Percentiles rank a stretch among this genome's conserved stretches.
Evolutionary conservation across 2,113 vertebrate genomes (phyloP).

Genomic region (Hippopotamus amphibius): DNA sequence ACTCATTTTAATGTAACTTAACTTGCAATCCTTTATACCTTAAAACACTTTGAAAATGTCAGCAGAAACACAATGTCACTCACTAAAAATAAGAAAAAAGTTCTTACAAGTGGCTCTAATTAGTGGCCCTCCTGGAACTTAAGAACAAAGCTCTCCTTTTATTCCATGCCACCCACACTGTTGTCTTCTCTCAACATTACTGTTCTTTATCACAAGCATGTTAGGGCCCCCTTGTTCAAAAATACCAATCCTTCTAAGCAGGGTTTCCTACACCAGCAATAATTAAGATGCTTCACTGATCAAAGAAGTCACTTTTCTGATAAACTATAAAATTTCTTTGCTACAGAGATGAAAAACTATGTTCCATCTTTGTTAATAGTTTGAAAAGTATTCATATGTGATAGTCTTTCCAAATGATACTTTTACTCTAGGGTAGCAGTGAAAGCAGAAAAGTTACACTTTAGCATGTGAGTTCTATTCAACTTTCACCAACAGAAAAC

Average conservation of each 20-base stretch:
- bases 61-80: neutral
- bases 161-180: neutral
- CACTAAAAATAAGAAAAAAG: constrained; percentile 40
- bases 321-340: constrained; percentile 34
- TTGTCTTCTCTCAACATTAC: neutral
- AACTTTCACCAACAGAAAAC: neutral
- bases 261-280: neutral
- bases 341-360: neutral
- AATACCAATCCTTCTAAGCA: neutral
- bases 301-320: constrained; percentile 36
- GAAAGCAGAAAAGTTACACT: neutral
- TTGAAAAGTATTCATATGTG: neutral
- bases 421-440: neutral
- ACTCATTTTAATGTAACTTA: constrained; percentile 35
- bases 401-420: neutral
- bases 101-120: constrained; percentile 44
- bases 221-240: neutral
- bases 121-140: constrained; percentile 17
- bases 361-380: neutral
- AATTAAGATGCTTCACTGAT: neutral
- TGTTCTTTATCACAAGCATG: neutral
- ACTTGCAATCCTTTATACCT: neutral
- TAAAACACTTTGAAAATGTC: constrained; percentile 11
- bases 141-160: constrained; percentile 12
- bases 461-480: neutral